Evolutionary conservation across 2,888 invertebrate genomes (phyloP).

Genomic region (Alsophila aescularia): DNA sequence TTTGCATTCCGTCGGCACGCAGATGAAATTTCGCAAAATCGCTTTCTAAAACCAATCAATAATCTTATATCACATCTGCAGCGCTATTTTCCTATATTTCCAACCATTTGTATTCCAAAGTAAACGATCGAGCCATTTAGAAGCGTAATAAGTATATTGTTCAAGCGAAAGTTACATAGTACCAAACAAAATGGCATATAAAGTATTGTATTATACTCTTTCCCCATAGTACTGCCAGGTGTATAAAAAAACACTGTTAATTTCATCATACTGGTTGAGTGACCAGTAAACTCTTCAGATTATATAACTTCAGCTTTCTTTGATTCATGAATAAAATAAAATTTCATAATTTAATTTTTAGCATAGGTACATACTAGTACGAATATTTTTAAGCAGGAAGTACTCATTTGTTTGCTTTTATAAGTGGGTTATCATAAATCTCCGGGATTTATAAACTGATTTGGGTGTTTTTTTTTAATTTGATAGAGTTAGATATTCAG

Average conservation of each 20-base stretch:
- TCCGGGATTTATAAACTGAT: too few relatives aligned
- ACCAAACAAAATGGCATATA: conserved; percentile 60
- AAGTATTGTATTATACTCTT: conserved; percentile 64
- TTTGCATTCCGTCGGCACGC: conserved; percentile 24
- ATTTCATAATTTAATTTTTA: conserved; percentile 46
- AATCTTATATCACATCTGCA: conserved; percentile 45
- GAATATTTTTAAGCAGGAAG: too few relatives aligned
- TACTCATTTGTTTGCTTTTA: too few relatives aligned
- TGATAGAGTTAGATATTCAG: too few relatives aligned
- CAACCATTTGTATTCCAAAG: conserved; percentile 66
- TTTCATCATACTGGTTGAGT: conserved; percentile 42
- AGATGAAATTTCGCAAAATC: conserved; percentile 47
- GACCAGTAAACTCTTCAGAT: conserved; percentile 28
- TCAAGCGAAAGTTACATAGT: conserved; percentile 64
- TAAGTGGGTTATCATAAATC: too few relatives aligned
- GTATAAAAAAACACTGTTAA: conserved; percentile 41
- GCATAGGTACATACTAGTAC: too few relatives aligned
- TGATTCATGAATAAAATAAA: conserved; percentile 48
- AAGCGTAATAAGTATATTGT: conserved; percentile 44
- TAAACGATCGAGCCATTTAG: conserved; percentile 58
- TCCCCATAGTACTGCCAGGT: conserved; percentile 36
- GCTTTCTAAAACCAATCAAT: conserved; percentile 57
- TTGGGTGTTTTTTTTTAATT: too few relatives aligned
- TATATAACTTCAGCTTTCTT: conserved; percentile 53
- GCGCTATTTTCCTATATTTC: conserved; percentile 52